These are phyloP conservation scores for Mico argentatus DNA, from an alignment of 2,797 vertebrate species.

Conservation along the genomic window DNA sequence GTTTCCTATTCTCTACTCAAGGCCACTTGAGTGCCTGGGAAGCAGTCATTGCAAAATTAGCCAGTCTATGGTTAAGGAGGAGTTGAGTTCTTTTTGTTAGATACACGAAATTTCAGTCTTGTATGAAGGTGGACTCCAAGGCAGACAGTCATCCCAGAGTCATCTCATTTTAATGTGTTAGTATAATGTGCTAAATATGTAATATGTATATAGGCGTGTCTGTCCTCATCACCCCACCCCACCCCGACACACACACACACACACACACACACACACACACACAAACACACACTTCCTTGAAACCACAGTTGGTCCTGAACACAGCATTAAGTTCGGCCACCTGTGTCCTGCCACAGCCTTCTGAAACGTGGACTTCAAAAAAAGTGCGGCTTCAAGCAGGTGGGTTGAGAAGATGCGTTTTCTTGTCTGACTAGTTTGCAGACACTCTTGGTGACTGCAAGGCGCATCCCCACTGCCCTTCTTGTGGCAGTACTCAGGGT, in stretches of 20 bases:
- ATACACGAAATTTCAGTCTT: neutral
- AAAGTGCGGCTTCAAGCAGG: neutral
- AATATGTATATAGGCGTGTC: neutral
- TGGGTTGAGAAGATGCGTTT: neutral
- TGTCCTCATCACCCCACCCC: neutral
- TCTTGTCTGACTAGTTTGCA: neutral
- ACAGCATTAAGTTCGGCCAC: neutral
- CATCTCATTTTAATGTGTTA: neutral
- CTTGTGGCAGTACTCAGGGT: neutral
- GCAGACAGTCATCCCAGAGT: neutral
- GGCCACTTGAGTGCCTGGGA: neutral
- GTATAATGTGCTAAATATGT: neutral
- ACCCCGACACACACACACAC: neutral
- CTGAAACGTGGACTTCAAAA: neutral
- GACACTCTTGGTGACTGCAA: too few species aligned
- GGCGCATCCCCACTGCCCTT: neutral
- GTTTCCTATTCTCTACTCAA: neutral
- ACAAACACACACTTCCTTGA: neutral
- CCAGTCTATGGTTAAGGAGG: neutral
- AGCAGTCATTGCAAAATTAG: neutral
- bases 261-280: neutral
- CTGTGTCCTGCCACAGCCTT: neutral
- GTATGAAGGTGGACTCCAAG: too few species aligned
- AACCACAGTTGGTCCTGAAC: neutral
- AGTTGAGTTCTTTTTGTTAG: neutral